Conservation (phyloP, 1,140 invertebrate species). For the Phthorimaea operculella region DNA sequence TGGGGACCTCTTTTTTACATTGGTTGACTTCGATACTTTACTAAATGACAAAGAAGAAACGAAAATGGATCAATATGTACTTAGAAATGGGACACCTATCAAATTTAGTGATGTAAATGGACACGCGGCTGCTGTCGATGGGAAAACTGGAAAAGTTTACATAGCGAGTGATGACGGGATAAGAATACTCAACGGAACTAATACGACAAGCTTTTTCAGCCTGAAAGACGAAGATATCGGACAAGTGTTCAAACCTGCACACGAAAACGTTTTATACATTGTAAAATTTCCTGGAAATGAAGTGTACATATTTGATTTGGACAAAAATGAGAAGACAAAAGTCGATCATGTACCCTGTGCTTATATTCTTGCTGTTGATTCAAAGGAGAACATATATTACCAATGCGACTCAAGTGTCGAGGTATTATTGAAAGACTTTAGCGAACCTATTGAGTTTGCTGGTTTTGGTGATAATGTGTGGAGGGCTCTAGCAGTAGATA, state of each 20-base stretch:
- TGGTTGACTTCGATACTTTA: conserved; percentile 51
- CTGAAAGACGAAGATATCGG: conserved; percentile 54
- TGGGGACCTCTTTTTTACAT: conserved; percentile 47
- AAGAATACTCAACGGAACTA: conserved; percentile 33
- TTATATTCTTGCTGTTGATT: conserved; percentile 48
- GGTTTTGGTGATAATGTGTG: conserved; percentile 50
- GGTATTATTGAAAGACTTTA: conserved; percentile 48
- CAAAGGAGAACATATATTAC: conserved; percentile 47
- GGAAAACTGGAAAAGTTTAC: conserved; percentile 42
- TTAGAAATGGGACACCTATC: conserved; percentile 36
- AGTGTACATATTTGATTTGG: conserved; percentile 39
- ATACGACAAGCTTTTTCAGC: conserved; percentile 38
- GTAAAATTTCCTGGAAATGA: conserved; percentile 50
- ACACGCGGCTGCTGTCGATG: conserved; percentile 48
- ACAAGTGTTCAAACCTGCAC: conserved; percentile 40
- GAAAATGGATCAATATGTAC: conserved; percentile 56
- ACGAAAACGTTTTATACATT: conserved; percentile 42
- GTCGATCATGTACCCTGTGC: conserved; percentile 49
- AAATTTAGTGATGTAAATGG: conserved; percentile 52
- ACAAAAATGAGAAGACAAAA: conserved; percentile 43
- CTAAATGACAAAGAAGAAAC: conserved; percentile 52
- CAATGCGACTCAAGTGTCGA: conserved; percentile 59
- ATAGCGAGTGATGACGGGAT: conserved; percentile 51
- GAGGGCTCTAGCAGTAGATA: conserved; percentile 41
- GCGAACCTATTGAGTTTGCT: conserved; percentile 54